Conservation (phyloP, 2,888 invertebrate genomes). For the Troglohyphantes excavatus region DNA sequence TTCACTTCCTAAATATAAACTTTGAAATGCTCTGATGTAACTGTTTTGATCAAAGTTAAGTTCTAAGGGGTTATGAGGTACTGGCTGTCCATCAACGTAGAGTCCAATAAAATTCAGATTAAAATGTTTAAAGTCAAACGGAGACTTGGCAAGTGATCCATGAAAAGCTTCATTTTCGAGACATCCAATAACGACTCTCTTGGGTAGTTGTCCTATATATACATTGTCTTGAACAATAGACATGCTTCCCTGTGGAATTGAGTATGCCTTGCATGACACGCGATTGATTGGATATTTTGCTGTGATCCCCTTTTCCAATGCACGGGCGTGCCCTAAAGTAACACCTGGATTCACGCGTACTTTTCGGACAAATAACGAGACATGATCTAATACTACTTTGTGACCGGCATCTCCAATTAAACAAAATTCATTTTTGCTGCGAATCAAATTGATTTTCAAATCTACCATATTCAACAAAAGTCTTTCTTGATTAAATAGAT, state of each 20-base stretch:
- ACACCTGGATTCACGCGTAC: constrained; percentile 80
- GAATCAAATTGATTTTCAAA: constrained; percentile 46
- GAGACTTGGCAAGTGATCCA: constrained; percentile 5
- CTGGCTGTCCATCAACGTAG: constrained; percentile 36
- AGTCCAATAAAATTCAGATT: constrained; percentile 42
- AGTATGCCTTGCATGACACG: background rate
- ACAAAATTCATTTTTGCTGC: constrained; percentile 69
- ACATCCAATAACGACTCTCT: constrained; percentile 9
- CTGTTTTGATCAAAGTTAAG: constrained; percentile 25
- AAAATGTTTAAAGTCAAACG: constrained; percentile 17
- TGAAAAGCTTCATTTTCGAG: constrained; percentile 42
- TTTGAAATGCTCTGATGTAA: constrained; percentile 79
- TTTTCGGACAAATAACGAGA: constrained; percentile 80
- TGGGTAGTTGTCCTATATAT: constrained; percentile 80
- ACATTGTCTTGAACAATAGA: constrained; percentile 81
- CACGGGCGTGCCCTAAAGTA: constrained; percentile 80
- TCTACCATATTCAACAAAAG: constrained; percentile 44
- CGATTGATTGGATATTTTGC: constrained; percentile 48
- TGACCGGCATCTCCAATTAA: constrained; percentile 19
- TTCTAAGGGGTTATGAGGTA: constrained; percentile 37
- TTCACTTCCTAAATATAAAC: constrained; percentile 58
- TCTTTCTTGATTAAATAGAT: constrained; percentile 57
- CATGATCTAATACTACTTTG: constrained; percentile 79
- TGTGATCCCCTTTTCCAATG: constrained; percentile 8
- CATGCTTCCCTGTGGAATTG: constrained; percentile 66